phyloP scores from a whole-genome alignment of 2,888 invertebrate genomes.

The Caenorhabditis macrosperma region DNA sequence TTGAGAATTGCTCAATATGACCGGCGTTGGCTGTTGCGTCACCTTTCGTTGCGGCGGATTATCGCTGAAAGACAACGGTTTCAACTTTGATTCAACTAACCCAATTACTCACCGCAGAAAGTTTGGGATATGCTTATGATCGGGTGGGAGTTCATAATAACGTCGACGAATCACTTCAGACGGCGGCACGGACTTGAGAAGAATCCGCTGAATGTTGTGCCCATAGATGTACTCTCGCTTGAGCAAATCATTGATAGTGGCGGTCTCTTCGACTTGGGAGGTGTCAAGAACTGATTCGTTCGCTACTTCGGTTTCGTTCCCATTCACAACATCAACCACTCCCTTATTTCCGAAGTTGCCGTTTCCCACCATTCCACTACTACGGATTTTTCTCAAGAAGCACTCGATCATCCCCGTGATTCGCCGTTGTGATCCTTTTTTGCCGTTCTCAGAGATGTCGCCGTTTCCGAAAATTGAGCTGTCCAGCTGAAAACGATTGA shows the following conservation, averaged over 20 bases:
- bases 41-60: no score
- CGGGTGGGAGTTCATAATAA: background rate
- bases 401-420: slow-evolving; percentile 31
- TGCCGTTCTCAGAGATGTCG: background rate
- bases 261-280: background rate
- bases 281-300: no score
- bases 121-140: background rate
- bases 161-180: background rate
- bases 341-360: no score
- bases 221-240: slow-evolving; percentile 20
- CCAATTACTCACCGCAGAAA: no score
- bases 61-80: no score
- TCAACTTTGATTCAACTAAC: no score
- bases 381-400: no score
- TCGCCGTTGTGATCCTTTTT: slow-evolving; percentile 1
- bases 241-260: slow-evolving; percentile 13
- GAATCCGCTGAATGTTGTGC: background rate
- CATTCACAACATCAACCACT: no score
- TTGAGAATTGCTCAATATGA: no score
- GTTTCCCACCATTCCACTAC: no score
- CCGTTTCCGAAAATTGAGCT: slow-evolving; percentile 11
- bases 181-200: background rate
- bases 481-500: slow-evolving; percentile 9
- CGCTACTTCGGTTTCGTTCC: no score
- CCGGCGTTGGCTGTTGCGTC: no score